A percentile compares a stretch with the other conserved stretches of the same genome.
phyloP scores from a whole-genome alignment of 2,113 vertebrate species.

The Hippocampus comes region DNA sequence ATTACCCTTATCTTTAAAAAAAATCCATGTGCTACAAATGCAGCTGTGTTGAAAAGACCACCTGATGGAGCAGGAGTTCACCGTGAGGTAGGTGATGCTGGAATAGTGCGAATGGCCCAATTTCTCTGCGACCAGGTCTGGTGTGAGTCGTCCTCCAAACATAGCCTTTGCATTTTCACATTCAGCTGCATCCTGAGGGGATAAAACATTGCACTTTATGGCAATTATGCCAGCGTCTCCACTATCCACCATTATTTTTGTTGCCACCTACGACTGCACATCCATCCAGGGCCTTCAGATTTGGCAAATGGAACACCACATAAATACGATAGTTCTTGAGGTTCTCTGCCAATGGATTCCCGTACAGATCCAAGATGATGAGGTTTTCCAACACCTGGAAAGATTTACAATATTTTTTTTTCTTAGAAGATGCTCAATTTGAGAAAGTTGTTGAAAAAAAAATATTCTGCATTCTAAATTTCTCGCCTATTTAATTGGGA shows the following conservation, averaged over 20 bases:
- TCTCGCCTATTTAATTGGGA: not conserved
- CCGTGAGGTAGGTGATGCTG: constrained; percentile 75
- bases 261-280: constrained; percentile 68
- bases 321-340: constrained; percentile 82
- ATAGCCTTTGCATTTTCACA: constrained; percentile 79
- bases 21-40: not conserved
- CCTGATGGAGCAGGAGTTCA: constrained; percentile 79
- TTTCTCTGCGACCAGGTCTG: constrained; percentile 80
- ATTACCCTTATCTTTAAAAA: not conserved
- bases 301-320: constrained; percentile 80
- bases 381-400: constrained; percentile 76
- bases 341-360: constrained; percentile 77
- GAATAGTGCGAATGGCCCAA: constrained; percentile 77
- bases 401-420: not conserved
- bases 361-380: constrained; percentile 80
- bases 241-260: not conserved
- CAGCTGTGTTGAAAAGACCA: constrained; percentile 33
- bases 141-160: constrained; percentile 79
- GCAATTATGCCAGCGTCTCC: not conserved
- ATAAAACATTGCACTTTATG: constrained; percentile 6
- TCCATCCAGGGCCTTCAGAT: constrained; percentile 84
- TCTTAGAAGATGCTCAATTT: not conserved
- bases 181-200: constrained; percentile 73
- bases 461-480: too few species aligned
- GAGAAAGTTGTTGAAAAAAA: too few species aligned